Base-by-base conservation (phyloP, 2,113 vertebrate species). In the Hemichromis elongatus region DNA sequence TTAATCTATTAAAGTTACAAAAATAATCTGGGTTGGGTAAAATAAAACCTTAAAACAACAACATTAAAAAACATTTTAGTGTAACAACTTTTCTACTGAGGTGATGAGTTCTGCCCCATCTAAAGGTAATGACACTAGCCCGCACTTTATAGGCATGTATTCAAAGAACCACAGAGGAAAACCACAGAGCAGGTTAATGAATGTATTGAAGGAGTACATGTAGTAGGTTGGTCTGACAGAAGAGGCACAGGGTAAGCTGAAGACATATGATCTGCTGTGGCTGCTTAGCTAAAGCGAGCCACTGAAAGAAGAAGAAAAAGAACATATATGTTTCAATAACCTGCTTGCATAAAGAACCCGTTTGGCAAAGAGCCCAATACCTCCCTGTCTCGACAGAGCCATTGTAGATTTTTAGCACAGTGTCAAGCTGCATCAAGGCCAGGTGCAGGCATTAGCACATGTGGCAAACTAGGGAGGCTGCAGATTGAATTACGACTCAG, bases 391-490 rank as follows among this genome's bases (percentile, higher is more conserved):
- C 80, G 81, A 63, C 63, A 86, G 75, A 91, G 70, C 40, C 78
- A 85, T 87, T 53, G 63, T 66, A 81, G 83, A 91, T 87, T 78
- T 61, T 82, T 37, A 55, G 78, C 40, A 9, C 53, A n/a, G 79
- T 88, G 91, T 93, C 92, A 90, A 80, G 78, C 78, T 81, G 79
- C 77, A 93, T 92, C 85, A 89, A 40, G 86, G 79, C 86, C 86
- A 82, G 88, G 83, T 82, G 89, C 54, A 85, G 80, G 77, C 80
- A 86, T 94, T 88, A 94, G 91, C 89, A 87, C 87, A 87, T 91
- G 93, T 85, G 90, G 94, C 91, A 94, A 94, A 93, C 91, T 88
- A 85, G 91, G 56, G 87, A 91, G 89, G 80, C 92, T 92, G 91
- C 88, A 90, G 90, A 95, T 93, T 92, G 86, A 92, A 95, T 94